Base-by-base conservation (phyloP, 2,113 vertebrate genomes). In the Ptilonorhynchus violaceus region DNA sequence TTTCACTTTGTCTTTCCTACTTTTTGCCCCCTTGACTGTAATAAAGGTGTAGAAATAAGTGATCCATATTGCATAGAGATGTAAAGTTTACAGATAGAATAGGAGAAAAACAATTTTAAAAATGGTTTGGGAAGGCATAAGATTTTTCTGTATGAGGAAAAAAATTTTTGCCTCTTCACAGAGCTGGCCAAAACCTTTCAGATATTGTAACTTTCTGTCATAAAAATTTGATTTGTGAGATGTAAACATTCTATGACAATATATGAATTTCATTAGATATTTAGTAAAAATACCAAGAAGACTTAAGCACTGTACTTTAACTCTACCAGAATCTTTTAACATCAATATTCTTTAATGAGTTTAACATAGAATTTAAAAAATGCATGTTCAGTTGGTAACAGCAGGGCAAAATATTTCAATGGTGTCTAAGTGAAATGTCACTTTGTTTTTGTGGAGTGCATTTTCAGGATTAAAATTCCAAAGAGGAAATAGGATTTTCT, bases 391-490 rank as follows among this genome's bases (percentile, higher is more conserved):
- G 24, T 70, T 91, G 64, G 58, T 86, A 91, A 88, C 37, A 88
- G 37, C 22, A 77, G 49, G 20, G 49, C 73, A 95, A 84, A 92
- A 75, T 4, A 1, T 92, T 91, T 85, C 47, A 58, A 1, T 70
- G 24, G 46, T 55, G 62, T 30, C n/a, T 83, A 62, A 70, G 46
- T 46, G 68, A 94, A 93, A 92, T 62, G 37, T 80, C 15, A 52
- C 44, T 64, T 64, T 85, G 37, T 49, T 93, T 94, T 67, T 84
- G 50, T 33, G 19, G 44, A 47, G 16, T 41, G 33, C 6, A 31
- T 88, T 95, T 91, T 67, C 77, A 75, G 27, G 73, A 87, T 68
- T 91, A 93, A 78, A 70, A 91, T 89, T 94, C 56, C 56, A 84
- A 74, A 42, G 64, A 86, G 37, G 35, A 95, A 95, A 63, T 15